phyloP scores from a whole-genome alignment of 2,888 invertebrate genomes.

The Limulus polyphemus region DNA sequence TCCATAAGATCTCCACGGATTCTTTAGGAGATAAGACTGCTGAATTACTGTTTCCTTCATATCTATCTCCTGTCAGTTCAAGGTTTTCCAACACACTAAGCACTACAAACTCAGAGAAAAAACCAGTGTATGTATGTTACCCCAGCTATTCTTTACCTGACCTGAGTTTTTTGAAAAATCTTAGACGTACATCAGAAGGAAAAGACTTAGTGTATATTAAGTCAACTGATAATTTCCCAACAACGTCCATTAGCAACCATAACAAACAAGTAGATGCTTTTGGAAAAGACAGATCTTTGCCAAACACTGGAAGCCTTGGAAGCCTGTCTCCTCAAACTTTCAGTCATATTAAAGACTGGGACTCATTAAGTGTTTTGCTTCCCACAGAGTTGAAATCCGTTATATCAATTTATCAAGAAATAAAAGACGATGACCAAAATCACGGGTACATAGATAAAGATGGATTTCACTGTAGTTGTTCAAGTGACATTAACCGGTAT shows the following conservation, averaged over 20 bases:
- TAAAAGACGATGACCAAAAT: neutral
- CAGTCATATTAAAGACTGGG: slow-evolving; percentile 82
- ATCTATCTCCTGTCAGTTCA: neutral
- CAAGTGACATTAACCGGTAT: no score
- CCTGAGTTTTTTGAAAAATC: slow-evolving; percentile 58
- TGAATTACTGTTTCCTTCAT: no score
- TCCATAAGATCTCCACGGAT: slow-evolving; percentile 12
- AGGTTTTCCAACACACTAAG: neutral
- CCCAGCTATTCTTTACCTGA: slow-evolving; percentile 83
- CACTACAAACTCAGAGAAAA: slow-evolving; percentile 10
- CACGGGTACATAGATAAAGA: no score
- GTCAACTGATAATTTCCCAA: slow-evolving; percentile 18
- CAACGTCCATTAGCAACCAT: slow-evolving; percentile 12
- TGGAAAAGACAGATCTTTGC: slow-evolving; percentile 49
- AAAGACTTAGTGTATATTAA: slow-evolving; percentile 21
- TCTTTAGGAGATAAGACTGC: no score
- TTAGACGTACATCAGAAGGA: slow-evolving; percentile 32
- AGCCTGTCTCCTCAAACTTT: slow-evolving; percentile 64
- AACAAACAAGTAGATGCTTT: slow-evolving; percentile 14
- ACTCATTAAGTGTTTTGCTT: slow-evolving; percentile 72
- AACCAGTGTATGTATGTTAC: slow-evolving; percentile 64
- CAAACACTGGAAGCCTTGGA: slow-evolving; percentile 74
- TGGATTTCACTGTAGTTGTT: no score
- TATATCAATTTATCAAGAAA: slow-evolving; percentile 9
- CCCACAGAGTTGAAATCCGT: slow-evolving; percentile 52